Evolutionary conservation across 2,113 vertebrate species (phyloP), one percentile per base, ranked within the genome.

Genomic region (Haemorhous mexicanus): DNA sequence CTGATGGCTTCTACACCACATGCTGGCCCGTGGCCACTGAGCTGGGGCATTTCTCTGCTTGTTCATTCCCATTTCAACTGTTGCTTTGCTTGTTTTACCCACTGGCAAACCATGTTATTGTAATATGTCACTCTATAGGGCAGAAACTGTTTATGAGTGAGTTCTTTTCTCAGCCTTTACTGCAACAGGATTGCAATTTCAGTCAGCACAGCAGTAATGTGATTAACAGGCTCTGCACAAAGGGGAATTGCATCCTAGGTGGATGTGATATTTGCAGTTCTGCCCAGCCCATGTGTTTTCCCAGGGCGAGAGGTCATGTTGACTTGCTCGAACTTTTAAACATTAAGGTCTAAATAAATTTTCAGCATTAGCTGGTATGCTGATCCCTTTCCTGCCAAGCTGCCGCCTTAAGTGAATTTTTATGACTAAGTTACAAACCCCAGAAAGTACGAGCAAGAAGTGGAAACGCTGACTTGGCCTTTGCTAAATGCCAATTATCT

Each of bases 401-500:
- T 66, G 58, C 78, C 11, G 32, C 79, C 84, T 94, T 93, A 84
- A 94, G 97, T 96, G 94, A 91, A 87, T 95, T 95, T 96, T 96
- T 97, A 97, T 94, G 91, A 70, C 82, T 55, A 90, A 74, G 95
- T 96, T 97, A 90, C 63, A 95, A 94, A 96, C 83, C 69, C 93
- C 69, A 90, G 87, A 86, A 97, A 97, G 91, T 74, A 93, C 2
- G 10, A 89, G 53, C 67, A 74, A 93, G 90, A 67, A 81, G 74
- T 70, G 61, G 89, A 96, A 94, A 88, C 87, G 96, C 95, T 96
- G 96, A 97, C 82, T 94, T 84, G 64, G 93, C 76, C 83, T 69
- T 82, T 80, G 62, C 93, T 97, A 94, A 97, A 96, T 86, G 94
- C 93, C 95, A 95, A 93, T 96, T 97, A 96, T 96, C 96, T 95